phyloP scores from a whole-genome alignment of 2,888 invertebrate genomes.

The Dichetophora obliterata region DNA sequence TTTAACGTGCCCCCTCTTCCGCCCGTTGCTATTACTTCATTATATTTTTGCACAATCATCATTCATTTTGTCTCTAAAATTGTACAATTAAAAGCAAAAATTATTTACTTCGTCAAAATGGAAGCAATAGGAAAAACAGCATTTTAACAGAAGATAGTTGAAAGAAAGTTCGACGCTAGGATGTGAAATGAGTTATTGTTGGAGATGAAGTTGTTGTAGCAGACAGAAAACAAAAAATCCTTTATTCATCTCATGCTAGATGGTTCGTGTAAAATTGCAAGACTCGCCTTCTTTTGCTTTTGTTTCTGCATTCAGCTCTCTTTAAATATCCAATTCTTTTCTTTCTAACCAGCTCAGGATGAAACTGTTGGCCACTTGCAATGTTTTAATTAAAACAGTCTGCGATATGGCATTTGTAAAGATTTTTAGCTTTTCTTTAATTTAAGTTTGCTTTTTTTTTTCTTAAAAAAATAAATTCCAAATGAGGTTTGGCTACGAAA shows the following conservation, averaged over 20 bases:
- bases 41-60: slow-evolving; percentile 19
- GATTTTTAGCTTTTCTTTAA: background rate
- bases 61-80: slow-evolving; percentile 31
- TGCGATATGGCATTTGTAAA: slow-evolving; percentile 7
- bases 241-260: background rate
- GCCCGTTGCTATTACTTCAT: too few species aligned
- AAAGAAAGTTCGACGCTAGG: background rate
- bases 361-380: background rate
- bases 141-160: background rate
- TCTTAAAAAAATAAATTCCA: too few species aligned
- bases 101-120: slow-evolving; percentile 27
- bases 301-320: background rate
- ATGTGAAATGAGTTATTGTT: background rate
- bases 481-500: too few species aligned
- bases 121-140: background rate
- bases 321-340: slow-evolving; percentile 2
- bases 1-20: background rate
- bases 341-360: background rate
- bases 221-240: background rate
- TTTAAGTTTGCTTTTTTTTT: too few species aligned
- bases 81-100: slow-evolving; percentile 32
- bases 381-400: slow-evolving; percentile 26
- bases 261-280: background rate
- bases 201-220: background rate
- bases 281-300: background rate